phyloP scores from a whole-genome alignment of 2,113 vertebrate genomes.

The Camelus dromedarius region DNA sequence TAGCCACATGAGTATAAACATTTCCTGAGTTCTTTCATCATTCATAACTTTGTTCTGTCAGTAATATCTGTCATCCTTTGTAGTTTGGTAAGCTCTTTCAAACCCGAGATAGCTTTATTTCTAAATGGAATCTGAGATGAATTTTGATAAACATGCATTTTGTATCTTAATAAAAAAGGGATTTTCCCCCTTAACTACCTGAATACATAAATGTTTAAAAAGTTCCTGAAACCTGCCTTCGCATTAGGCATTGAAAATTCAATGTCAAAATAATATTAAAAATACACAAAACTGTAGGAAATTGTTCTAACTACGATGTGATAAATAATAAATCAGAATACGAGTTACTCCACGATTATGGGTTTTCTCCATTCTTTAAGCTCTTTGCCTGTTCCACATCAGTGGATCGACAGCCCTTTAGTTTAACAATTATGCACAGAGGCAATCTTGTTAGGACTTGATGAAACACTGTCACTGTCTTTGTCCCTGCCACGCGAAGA shows the following conservation, averaged over 20 bases:
- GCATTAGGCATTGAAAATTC: slow-evolving; percentile 61
- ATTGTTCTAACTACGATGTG: slow-evolving; percentile 60
- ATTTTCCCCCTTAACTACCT: slow-evolving; percentile 56
- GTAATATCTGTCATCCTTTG: slow-evolving; percentile 83
- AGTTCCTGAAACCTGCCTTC: slow-evolving; percentile 58
- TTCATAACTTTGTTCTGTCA: slow-evolving; percentile 79
- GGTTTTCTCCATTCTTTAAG: slow-evolving; percentile 45
- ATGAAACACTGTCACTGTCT: slow-evolving; percentile 54
- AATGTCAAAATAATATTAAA: slow-evolving; percentile 76
- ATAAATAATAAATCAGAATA: slow-evolving; percentile 70
- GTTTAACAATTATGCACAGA: slow-evolving; percentile 1
- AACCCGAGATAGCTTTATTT: slow-evolving; percentile 83
- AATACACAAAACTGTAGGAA: slow-evolving; percentile 60
- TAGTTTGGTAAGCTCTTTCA: slow-evolving; percentile 81
- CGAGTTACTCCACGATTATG: background rate
- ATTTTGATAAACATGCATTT: slow-evolving; percentile 83
- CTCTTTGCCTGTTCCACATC: slow-evolving; percentile 66
- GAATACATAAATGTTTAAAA: slow-evolving; percentile 56
- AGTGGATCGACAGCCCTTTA: slow-evolving; percentile 21
- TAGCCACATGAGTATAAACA: slow-evolving; percentile 66
- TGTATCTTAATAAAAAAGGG: slow-evolving; percentile 75
- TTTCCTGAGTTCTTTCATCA: slow-evolving; percentile 78
- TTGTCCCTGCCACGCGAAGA: slow-evolving; percentile 60
- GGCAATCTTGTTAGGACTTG: slow-evolving; percentile 52
- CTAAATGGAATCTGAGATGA: slow-evolving; percentile 80